These are phyloP conservation scores for Thymallus thymallus DNA, from an alignment of 2,113 vertebrate genomes.

Conservation along the genomic window DNA sequence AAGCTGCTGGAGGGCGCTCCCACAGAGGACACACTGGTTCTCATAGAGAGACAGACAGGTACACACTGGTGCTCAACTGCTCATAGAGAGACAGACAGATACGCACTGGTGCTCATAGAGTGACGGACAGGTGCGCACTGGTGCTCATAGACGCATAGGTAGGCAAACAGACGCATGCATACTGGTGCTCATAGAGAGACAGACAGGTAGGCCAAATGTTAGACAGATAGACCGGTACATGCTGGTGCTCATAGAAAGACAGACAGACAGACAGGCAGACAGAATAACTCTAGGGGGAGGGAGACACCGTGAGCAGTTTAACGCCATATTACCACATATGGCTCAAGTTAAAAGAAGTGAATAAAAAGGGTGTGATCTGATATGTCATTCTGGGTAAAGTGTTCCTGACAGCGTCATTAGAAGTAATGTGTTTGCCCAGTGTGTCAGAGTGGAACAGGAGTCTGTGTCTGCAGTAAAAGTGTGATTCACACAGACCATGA, in stretches of 20 bases:
- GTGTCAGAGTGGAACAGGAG: too few relatives aligned
- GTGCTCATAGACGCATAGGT: too few relatives aligned
- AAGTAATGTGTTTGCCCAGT: too few relatives aligned
- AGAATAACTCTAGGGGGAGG: background rate
- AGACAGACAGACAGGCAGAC: slow-evolving; percentile 57
- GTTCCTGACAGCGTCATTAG: too few relatives aligned
- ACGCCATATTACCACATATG: background rate
- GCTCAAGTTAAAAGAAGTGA: too few relatives aligned
- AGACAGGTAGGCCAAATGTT: too few relatives aligned
- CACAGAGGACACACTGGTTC: slow-evolving; percentile 94
- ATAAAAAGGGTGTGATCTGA: too few relatives aligned
- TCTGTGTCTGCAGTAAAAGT: background rate
- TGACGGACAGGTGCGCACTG: background rate
- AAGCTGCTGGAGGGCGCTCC: slow-evolving; percentile 95
- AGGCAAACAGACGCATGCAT: too few relatives aligned
- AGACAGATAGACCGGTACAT: slow-evolving; percentile 63
- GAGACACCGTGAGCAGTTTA: background rate
- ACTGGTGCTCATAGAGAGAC: too few relatives aligned
- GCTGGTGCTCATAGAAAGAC: slow-evolving; percentile 74
- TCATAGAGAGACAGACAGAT: background rate
- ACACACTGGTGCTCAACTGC: background rate
- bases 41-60: slow-evolving; percentile 82
- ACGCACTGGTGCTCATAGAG: background rate
- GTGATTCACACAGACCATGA: slow-evolving; percentile 57
- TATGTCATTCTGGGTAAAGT: too few relatives aligned